Evolutionary conservation across 1,140 invertebrate species (phyloP), one percentile per base, ranked within the genome.

Genomic region (Fopius arisanus): DNA sequence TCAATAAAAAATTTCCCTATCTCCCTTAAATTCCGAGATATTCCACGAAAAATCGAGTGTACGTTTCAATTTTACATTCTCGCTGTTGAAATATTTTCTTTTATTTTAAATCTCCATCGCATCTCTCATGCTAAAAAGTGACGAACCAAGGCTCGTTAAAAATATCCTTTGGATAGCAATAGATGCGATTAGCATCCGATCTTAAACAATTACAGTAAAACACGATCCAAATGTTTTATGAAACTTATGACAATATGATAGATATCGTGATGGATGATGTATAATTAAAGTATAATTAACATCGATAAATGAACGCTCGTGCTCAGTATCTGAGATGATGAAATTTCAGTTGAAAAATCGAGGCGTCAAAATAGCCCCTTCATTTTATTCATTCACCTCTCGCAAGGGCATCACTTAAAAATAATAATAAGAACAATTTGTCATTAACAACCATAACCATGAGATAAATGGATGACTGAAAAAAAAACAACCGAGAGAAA

Each of bases 81-180:
- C n/a, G n/a, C n/a, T n/a, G n/a, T n/a, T n/a, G n/a, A n/a, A n/a
- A 59, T 54, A 7, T 40, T 73, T 66, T 70, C 70, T 10, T 43
- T 40, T 12, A 40, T 41, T 66, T 67, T 16, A 28, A 69, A 65
- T 70, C 31, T 6, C 7, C 23, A 48, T 51, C 3, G 31, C 54
- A 16, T 76, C 75, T 76, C 67, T 28, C 43, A 9, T 76, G 23
- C 63, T 70, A 29, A 62, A 67, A 21, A 65, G 75, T 72, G 73
- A 76, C 51, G 77, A 70, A 75, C 76, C 67, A 74, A 76, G 74
- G 78, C 77, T 76, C 79, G 78, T 84, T 85, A 80, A 87, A 87
- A 85, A 86, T 84, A 86, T 81, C 77, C 72, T 65, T 77, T 75
- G 81, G 78, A 77, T 83, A 72, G 79, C 67, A 70, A 66, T 37